Conservation (phyloP, 2,113 vertebrate species). For the Strigops habroptila region DNA sequence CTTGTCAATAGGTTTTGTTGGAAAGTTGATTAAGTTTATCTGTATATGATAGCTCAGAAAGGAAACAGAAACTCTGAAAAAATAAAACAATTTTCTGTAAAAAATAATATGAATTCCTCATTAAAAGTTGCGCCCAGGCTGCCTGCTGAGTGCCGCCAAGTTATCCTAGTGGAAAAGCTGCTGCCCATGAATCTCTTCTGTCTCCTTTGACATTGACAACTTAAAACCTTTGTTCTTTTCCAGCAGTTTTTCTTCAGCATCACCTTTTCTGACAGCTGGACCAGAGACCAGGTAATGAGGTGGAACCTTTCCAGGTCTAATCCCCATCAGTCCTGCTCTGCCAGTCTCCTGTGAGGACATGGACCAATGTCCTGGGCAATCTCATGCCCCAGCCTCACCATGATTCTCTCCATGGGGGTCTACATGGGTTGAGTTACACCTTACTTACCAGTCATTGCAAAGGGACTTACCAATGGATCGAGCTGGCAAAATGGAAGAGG, state of each 20-base stretch:
- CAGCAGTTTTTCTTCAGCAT: background rate
- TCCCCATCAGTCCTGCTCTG: fast-evolving
- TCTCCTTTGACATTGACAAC: background rate
- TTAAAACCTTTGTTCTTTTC: background rate
- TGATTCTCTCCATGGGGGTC: fast-evolving
- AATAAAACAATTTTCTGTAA: background rate
- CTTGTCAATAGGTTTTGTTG: fast-evolving
- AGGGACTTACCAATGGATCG: fast-evolving
- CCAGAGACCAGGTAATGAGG: background rate
- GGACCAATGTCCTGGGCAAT: fast-evolving
- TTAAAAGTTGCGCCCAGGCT: background rate
- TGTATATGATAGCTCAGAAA: background rate
- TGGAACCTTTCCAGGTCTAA: background rate
- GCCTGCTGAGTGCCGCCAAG: background rate
- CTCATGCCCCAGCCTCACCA: fast-evolving
- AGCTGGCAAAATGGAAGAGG: background rate
- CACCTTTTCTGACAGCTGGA: background rate
- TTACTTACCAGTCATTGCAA: background rate
- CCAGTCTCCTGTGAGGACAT: fast-evolving
- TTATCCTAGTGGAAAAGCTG: background rate
- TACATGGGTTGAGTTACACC: fast-evolving
- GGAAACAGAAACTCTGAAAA: background rate
- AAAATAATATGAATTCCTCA: background rate
- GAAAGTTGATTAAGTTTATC: background rate
- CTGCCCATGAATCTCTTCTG: background rate